These are phyloP conservation scores for Otolemur garnettii DNA, from an alignment of 2,113 vertebrate species.

Conservation along the genomic window DNA sequence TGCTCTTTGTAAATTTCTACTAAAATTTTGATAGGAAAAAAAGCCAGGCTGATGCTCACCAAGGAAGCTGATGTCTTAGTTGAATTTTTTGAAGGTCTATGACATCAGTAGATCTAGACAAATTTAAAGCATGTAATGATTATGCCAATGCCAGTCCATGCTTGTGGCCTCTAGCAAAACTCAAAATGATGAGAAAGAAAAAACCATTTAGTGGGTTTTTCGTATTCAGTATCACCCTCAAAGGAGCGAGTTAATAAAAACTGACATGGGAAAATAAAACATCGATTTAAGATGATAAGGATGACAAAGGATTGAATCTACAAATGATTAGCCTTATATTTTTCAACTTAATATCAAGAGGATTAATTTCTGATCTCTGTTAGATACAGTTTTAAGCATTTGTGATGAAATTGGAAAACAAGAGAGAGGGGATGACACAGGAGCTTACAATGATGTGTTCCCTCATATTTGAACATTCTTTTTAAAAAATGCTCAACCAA, in stretches of 20 bases:
- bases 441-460: background rate
- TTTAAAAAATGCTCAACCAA: background rate
- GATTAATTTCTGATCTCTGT: background rate
- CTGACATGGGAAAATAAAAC: background rate
- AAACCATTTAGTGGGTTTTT: background rate
- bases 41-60: background rate
- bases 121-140: background rate
- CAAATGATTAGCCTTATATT: background rate
- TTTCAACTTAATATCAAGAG: background rate
- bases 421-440: background rate
- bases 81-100: background rate
- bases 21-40: conserved; percentile 35
- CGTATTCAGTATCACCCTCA: background rate
- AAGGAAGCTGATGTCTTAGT: background rate
- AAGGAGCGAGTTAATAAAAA: background rate
- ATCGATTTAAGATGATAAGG: background rate
- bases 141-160: background rate
- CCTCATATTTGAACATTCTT: too few relatives aligned
- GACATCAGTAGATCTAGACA: background rate
- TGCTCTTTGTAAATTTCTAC: conserved; percentile 12
- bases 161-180: background rate
- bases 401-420: background rate
- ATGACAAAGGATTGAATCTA: background rate
- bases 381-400: background rate
- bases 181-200: background rate